Conservation (phyloP, 1,140 invertebrate species). For the Pygmarrhopalites habei region DNA sequence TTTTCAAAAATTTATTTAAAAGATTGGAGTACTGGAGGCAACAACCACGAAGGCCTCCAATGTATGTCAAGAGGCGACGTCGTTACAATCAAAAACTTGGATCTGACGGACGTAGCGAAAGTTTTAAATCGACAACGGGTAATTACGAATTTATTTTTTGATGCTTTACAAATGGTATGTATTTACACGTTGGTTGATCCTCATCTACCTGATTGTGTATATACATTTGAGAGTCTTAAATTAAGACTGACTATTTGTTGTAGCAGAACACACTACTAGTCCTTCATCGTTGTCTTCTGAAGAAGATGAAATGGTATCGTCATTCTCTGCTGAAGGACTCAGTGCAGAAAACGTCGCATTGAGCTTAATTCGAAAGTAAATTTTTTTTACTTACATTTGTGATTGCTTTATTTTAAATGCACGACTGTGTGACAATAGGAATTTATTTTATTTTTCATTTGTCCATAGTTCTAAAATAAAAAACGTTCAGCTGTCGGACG, state of each 20-base stretch:
- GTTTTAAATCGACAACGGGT: conserved; percentile 35
- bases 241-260: no score
- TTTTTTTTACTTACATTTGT: no score
- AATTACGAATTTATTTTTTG: no score
- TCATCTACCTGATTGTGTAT: no score
- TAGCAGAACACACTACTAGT: conserved; percentile 23
- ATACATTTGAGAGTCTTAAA: no score
- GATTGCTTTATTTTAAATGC: no score
- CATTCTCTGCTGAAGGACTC: conserved; percentile 61
- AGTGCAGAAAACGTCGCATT: conserved; percentile 74
- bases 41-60: conserved; percentile 23
- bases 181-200: no score
- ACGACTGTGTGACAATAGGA: no score
- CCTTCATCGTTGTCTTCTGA: conserved; percentile 54
- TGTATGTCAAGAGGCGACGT: conserved; percentile 36
- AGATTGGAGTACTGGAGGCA: conserved; percentile 40
- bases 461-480: conserved; percentile 71
- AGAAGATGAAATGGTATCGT: conserved; percentile 47
- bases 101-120: conserved; percentile 33
- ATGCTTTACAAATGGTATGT: no score
- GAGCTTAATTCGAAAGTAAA: conserved; percentile 64
- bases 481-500: conserved; percentile 57
- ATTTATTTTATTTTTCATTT: no score
- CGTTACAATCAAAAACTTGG: conserved; percentile 14
- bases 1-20: background rate